A percentile compares a stretch with the other conserved stretches of the same genome.
These are phyloP conservation scores for Porites rus DNA, from an alignment of 92 coral and sea anemone genomes.

Conservation along the genomic window DNA sequence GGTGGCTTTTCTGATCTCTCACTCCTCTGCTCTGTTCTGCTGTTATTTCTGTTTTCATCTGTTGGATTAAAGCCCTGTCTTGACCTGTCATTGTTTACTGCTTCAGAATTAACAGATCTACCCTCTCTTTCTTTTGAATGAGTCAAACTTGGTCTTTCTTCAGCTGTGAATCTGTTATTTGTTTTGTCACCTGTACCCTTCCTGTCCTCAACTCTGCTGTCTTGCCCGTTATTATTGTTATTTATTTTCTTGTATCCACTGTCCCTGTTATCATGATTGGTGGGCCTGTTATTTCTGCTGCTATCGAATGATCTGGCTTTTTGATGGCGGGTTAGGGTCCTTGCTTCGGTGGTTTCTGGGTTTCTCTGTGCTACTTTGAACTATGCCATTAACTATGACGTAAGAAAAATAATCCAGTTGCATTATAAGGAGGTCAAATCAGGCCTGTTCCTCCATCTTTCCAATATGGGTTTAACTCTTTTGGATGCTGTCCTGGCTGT, in stretches of 20 bases:
- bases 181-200: conserved; percentile 21
- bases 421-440: background rate
- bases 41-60: conserved; percentile 43
- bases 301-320: conserved; percentile 44
- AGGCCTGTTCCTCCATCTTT: conserved; percentile 94
- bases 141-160: conserved; percentile 9
- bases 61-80: conserved; percentile 30
- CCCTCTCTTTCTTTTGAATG: conserved; percentile 21
- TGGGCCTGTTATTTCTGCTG: conserved; percentile 34
- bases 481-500: conserved; percentile 92
- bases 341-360: conserved; percentile 15
- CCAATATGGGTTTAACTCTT: conserved; percentile 97
- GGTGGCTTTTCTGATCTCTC: conserved; percentile 52
- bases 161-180: conserved; percentile 13
- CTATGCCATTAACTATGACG: conserved; percentile 43
- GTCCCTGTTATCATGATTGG: conserved; percentile 37
- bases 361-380: conserved; percentile 21
- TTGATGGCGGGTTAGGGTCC: conserved; percentile 23
- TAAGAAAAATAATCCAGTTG: background rate
- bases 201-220: conserved; percentile 39
- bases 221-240: conserved; percentile 23
- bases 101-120: conserved; percentile 9
- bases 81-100: conserved; percentile 43
- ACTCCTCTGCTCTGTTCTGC: conserved; percentile 54
- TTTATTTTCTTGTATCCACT: conserved; percentile 24